Evolutionary conservation across 1,140 invertebrate genomes (phyloP).

Genomic region (Atta cephalotes): DNA sequence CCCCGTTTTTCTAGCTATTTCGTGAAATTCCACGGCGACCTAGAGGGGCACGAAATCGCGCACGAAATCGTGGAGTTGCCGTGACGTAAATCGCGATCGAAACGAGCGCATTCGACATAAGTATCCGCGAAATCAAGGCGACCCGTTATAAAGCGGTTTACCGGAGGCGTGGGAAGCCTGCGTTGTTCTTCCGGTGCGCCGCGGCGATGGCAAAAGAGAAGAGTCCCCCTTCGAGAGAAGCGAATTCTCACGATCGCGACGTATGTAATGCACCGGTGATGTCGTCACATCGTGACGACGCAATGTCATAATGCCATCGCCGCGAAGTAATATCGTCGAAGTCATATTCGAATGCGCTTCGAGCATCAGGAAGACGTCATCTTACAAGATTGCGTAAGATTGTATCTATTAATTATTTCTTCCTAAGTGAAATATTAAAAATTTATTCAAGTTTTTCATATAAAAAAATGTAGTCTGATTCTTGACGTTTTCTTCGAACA

Average conservation of each 20-base stretch:
- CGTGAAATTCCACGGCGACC: conserved; percentile 64
- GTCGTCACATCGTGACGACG: conserved; percentile 63
- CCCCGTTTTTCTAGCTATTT: conserved; percentile 72
- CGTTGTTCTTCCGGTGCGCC: conserved; percentile 79
- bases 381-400: background rate
- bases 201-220: conserved; percentile 62
- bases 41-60: conserved; percentile 54
- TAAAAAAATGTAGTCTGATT: no score
- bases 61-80: conserved; percentile 57
- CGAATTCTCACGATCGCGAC: conserved; percentile 84
- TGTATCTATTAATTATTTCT: background rate
- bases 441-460: background rate
- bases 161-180: conserved; percentile 82
- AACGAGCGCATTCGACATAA: conserved; percentile 68
- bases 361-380: background rate
- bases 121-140: conserved; percentile 74
- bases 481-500: no score
- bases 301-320: conserved; percentile 11
- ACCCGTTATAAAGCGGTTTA: conserved; percentile 84
- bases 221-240: conserved; percentile 64
- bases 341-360: background rate
- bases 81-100: conserved; percentile 66
- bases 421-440: background rate
- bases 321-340: background rate
- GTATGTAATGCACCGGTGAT: conserved; percentile 64